Conservation (phyloP, 2,888 invertebrate genomes). For the Galerucella calmariensis region DNA sequence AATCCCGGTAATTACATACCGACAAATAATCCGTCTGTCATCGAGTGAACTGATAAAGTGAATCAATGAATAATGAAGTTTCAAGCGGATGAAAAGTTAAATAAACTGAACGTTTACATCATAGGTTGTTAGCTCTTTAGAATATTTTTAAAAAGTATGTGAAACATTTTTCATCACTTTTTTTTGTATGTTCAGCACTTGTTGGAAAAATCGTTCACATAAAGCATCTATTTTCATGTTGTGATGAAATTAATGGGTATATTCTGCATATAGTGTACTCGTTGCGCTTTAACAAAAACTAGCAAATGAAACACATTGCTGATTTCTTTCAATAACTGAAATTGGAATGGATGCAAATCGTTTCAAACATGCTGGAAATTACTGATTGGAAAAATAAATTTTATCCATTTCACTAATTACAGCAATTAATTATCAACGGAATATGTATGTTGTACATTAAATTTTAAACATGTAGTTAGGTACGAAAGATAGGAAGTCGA, state of each 20-base stretch:
- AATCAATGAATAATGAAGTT: not conserved
- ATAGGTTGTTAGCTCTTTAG: no score
- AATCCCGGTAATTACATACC: no score
- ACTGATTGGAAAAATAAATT: not conserved
- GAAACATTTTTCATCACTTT: not conserved
- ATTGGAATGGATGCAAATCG: not conserved
- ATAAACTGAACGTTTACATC: not conserved
- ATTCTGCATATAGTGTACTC: not conserved
- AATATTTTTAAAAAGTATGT: no score
- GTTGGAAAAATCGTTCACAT: not conserved
- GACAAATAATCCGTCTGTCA: not conserved
- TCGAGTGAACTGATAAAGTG: not conserved
- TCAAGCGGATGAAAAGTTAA: not conserved
- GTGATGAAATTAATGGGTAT: conserved; percentile 7
- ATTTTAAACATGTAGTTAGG: not conserved
- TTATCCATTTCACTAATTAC: not conserved
- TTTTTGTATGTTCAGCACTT: not conserved
- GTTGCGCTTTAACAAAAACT: conserved; percentile 5
- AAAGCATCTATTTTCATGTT: not conserved
- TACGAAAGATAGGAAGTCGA: no score
- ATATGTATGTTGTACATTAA: not conserved
- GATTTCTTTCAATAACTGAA: conserved; percentile 13
- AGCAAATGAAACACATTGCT: conserved; percentile 6
- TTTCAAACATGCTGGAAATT: conserved; percentile 1
- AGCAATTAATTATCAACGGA: not conserved